These are phyloP conservation scores for Tyto alba DNA, from an alignment of 2,113 vertebrate species.

Conservation along the genomic window DNA sequence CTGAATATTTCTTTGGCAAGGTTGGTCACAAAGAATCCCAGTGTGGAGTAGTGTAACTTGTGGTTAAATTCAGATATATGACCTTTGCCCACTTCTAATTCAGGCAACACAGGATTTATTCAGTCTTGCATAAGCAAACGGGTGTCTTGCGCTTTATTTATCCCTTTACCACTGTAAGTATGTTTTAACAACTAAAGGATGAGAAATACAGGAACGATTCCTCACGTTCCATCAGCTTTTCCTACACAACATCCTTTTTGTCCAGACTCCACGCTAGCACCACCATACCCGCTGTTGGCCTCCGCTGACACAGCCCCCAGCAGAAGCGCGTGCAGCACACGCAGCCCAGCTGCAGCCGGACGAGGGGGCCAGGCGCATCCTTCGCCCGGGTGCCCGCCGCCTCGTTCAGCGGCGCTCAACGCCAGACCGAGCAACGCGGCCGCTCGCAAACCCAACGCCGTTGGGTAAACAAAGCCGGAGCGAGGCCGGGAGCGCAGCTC, in stretches of 20 bases:
- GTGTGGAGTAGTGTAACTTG: background rate
- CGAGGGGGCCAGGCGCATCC: background rate
- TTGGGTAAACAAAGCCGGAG: background rate
- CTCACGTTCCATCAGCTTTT: background rate
- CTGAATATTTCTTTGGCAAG: background rate
- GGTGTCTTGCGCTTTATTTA: background rate
- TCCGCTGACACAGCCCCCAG: background rate
- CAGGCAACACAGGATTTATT: background rate
- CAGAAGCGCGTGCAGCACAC: background rate
- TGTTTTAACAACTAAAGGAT: background rate
- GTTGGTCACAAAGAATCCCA: background rate
- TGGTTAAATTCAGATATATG: background rate
- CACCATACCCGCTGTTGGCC: background rate
- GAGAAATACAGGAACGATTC: background rate
- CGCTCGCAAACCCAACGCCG: background rate
- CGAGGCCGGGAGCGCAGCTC: background rate
- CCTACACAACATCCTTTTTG: fast-evolving
- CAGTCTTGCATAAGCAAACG: background rate
- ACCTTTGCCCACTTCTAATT: background rate
- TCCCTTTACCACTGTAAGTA: background rate
- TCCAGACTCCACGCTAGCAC: fast-evolving
- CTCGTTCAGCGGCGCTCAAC: background rate
- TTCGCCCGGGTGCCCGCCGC: background rate
- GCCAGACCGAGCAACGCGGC: fast-evolving
- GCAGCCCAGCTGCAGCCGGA: background rate